Evolutionary conservation across 2,113 vertebrate species (phyloP), one percentile per base, ranked within the genome.

Genomic region (Motacilla tschutschensis): DNA sequence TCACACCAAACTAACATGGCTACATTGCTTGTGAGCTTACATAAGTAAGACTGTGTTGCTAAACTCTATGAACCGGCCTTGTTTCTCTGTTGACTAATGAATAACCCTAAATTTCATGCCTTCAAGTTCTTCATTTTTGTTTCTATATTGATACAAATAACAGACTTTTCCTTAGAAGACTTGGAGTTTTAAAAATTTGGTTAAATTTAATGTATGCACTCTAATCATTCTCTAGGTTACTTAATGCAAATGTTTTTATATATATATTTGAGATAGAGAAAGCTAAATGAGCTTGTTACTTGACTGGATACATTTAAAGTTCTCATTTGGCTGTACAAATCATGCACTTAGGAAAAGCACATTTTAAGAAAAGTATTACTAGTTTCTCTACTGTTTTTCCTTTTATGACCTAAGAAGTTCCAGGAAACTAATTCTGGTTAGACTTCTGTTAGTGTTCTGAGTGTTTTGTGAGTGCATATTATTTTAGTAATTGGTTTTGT

Each of bases 291-390:
- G 55, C 43, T 79, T 88, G 59, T 84, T 92, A 76, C 21, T 79
- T 73, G 55, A 78, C 59, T 79, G 47, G 59, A 60, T 73, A 54
- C 82, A 70, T 89, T 90, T 73, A 88, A 76, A 75, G 20, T 72
- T 79, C 40, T 87, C 54, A 62, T 84, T 78, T 91, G 81, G 87
- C 84, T 84, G 75, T 76, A 82, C 89, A 84, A 92, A 90, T 63
- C 11, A 5, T 73, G 47, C 55, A 76, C 57, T 88, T 88, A 82
- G 43, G 59, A 91, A 90, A 87, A 88, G 60, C 53, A 82, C 3
- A 8, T 87, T 93, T 90, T 72, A 82, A 82, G 81, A 79, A 93
- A 88, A 29, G 54, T 66, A 82, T 93, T 84, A 76, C 81, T 88
- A 57, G 43, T 86, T 91, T 90, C 13, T 87, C 7, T 71, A 29